These are phyloP conservation scores for Cebus imitator DNA, from an alignment of 2,113 vertebrate genomes.

Conservation along the genomic window DNA sequence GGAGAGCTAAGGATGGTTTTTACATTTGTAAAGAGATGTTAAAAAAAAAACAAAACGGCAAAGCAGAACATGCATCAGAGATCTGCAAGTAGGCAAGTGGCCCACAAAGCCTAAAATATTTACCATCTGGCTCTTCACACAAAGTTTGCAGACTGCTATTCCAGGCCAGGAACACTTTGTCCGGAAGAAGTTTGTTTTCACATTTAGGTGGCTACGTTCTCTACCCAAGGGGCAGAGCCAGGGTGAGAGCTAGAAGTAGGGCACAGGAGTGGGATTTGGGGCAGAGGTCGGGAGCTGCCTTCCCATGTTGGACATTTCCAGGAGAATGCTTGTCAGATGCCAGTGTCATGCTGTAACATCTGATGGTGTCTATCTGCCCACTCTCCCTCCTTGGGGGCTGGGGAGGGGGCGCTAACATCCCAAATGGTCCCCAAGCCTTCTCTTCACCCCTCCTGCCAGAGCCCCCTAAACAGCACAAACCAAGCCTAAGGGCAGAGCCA, in stretches of 20 bases:
- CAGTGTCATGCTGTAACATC: neutral
- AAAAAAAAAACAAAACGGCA: neutral
- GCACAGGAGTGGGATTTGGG: neutral
- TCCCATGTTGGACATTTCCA: neutral
- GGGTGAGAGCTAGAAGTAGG: neutral
- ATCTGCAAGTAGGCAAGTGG: neutral
- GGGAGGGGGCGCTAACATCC: neutral
- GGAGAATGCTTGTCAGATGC: neutral
- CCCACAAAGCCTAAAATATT: neutral
- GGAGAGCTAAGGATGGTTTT: neutral
- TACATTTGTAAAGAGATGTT: neutral
- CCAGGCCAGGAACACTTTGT: neutral
- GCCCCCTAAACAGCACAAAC: neutral
- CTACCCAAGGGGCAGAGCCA: neutral
- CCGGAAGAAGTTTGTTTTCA: neutral
- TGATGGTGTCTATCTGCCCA: neutral
- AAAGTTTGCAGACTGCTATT: neutral
- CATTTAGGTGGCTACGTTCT: neutral
- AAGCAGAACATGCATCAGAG: neutral
- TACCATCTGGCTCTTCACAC: neutral
- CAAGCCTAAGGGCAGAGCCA: neutral
- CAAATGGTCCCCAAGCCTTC: neutral
- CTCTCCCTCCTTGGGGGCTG: neutral
- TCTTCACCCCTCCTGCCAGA: neutral
- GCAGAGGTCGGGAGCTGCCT: neutral